Evolutionary conservation across 2,113 vertebrate genomes (phyloP).

Genomic region (Anarhynchus alexandrinus): DNA sequence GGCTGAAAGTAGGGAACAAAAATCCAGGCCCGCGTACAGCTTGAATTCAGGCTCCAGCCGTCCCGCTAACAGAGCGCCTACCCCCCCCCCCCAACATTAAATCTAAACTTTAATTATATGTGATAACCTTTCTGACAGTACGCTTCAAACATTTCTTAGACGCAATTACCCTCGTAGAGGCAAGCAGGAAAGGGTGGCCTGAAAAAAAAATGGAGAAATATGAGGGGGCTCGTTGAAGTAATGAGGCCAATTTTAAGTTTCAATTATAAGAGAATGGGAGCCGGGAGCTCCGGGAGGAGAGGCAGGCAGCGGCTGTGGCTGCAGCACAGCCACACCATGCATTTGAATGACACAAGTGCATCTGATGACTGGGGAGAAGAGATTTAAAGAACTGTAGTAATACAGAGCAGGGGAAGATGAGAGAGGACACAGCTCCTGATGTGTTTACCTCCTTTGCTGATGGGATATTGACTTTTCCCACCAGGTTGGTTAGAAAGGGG

Average conservation of each 20-base stretch:
- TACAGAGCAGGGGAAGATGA: slow-evolving; percentile 75
- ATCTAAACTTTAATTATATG: slow-evolving; percentile 38
- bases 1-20: not conserved
- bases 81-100: not conserved
- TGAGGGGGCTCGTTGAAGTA: slow-evolving; percentile 22
- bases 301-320: slow-evolving; percentile 21
- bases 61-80: not conserved
- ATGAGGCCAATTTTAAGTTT: slow-evolving; percentile 71
- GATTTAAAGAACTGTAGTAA: slow-evolving; percentile 74
- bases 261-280: slow-evolving; percentile 64
- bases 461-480: slow-evolving; percentile 89
- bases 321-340: slow-evolving; percentile 39
- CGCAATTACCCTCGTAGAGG: slow-evolving; percentile 42
- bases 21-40: not conserved
- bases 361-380: slow-evolving; percentile 72
- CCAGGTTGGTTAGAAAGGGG: slow-evolving; percentile 85
- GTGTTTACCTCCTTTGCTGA: slow-evolving; percentile 85
- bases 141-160: slow-evolving; percentile 30
- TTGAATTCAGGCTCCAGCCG: not conserved
- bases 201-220: not conserved
- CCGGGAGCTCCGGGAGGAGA: slow-evolving; percentile 19
- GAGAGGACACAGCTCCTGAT: slow-evolving; percentile 80
- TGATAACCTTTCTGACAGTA: slow-evolving; percentile 45
- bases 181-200: slow-evolving; percentile 5
- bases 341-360: slow-evolving; percentile 76